Base-by-base conservation (phyloP, 2,888 invertebrate species). In the Gisinianus flammeolus region DNA sequence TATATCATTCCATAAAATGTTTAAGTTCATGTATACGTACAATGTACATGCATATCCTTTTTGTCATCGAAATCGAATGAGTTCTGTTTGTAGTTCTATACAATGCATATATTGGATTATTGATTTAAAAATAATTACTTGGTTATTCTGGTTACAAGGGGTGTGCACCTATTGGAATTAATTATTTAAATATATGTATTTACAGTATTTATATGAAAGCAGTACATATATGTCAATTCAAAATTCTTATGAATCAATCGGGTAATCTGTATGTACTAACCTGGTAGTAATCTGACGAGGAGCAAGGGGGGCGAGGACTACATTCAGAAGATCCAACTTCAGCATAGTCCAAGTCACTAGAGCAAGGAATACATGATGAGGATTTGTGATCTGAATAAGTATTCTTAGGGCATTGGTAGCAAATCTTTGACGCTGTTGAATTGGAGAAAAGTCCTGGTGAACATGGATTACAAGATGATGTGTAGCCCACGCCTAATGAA, bases 401-500 rank as follows among this genome's bases (percentile, higher is more conserved):
- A 80, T 89, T 88, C 54, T 86, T 85, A 0, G 86, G 86, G 85
- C 91, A 91, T n/a, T 87, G 86, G 2, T 83, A 83, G 80, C 89
- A 89, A 30, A 85, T 84, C 10, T 85, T 82, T 8, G 85, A 85
- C 4, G 87, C 86, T 1, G 88, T 88, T 12, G 84, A 85, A 33
- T 84, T 85, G 76, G 87, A 87, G 87, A 86, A 89, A 3, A 85
- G 85, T 30, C 86, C 86, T 16, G 85, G 79, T 24, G 85, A 83
- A 86, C 89, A 89, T 26, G 87, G 87, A 19, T 87, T 86, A 84
- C 89, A 89, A 78, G 88, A 87, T 0, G 90, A 89, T 0, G 90
- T 88, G 84, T 88, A 90, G 0, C 90, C 90, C 35, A 90, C 88
- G 31, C 90, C 90, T 89, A 83, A 6, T n/a, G n/a, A n/a, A n/a